Conservation (phyloP, 2,113 vertebrate species). For the Cercopithecus mona region DNA sequence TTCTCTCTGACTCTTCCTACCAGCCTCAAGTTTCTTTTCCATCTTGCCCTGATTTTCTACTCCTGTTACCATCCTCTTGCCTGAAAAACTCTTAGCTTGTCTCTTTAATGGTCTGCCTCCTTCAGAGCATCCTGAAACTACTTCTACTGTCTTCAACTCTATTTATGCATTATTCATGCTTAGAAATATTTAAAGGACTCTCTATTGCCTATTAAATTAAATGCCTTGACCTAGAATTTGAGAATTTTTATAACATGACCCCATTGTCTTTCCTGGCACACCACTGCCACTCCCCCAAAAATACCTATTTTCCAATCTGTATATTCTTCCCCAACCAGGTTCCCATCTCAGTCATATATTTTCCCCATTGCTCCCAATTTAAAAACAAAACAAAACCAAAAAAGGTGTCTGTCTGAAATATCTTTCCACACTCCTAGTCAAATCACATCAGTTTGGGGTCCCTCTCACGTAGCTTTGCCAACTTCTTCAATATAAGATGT, state of each 20-base stretch:
- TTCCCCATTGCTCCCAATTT: not conserved
- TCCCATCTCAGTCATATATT: not conserved
- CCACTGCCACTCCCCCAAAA: not conserved
- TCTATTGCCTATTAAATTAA: not conserved
- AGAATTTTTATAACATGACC: not conserved
- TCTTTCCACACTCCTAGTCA: not conserved
- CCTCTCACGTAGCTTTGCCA: not conserved
- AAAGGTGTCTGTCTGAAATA: not conserved
- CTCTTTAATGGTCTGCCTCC: not conserved
- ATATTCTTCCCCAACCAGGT: not conserved
- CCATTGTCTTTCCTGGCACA: not conserved
- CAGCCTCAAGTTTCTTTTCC: not conserved
- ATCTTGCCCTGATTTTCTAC: not conserved
- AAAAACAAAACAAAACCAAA: not conserved
- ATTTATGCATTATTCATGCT: not conserved
- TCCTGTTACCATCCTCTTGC: not conserved
- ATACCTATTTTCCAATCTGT: not conserved
- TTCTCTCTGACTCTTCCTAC: not conserved
- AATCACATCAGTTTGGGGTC: not conserved
- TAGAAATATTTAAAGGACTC: not conserved
- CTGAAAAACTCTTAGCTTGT: not conserved
- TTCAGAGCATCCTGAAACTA: not conserved
- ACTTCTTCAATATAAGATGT: not conserved
- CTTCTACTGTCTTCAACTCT: not conserved
- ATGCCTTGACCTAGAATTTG: not conserved